A percentile compares a stretch with the other conserved stretches of the same genome.
phyloP scores from a whole-genome alignment of 2,113 vertebrate species.

The Brevimyrus niger region DNA sequence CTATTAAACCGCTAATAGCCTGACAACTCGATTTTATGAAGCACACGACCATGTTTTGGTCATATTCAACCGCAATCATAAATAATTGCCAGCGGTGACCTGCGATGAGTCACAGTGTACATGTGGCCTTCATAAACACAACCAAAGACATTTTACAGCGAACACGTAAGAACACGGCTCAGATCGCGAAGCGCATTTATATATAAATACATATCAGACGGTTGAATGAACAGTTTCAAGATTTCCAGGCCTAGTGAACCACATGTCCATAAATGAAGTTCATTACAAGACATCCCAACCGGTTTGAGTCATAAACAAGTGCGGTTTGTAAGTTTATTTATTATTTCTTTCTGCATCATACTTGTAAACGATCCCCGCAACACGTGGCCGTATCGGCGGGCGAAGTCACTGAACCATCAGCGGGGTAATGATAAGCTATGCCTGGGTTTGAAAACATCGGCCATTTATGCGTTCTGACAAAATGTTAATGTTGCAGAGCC shows the following conservation, averaged over 20 bases:
- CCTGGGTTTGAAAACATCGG: not conserved
- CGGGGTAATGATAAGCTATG: not conserved
- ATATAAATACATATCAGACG: not conserved
- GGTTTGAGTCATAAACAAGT: not conserved
- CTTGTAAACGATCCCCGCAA: not conserved
- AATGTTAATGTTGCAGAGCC: not conserved
- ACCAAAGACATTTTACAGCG: not conserved
- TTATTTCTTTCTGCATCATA: not conserved
- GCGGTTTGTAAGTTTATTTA: not conserved
- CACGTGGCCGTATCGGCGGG: not conserved
- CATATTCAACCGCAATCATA: not conserved
- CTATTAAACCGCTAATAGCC: conserved; percentile 6
- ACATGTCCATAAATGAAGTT: not conserved
- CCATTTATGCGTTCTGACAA: not conserved
- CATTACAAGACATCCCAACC: not conserved
- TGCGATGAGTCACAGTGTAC: not conserved
- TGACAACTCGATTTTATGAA: conserved; percentile 8
- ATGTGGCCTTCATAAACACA: not conserved
- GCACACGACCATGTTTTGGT: not conserved
- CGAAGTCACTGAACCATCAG: conserved; percentile 11
- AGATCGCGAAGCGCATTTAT: not conserved
- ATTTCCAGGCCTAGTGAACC: conserved; percentile 2
- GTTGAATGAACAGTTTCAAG: not conserved
- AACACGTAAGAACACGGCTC: not conserved
- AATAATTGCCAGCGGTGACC: conserved; percentile 1